Evolutionary conservation across 2,113 vertebrate species (phyloP).

Genomic region (Clarias macrocephalus): DNA sequence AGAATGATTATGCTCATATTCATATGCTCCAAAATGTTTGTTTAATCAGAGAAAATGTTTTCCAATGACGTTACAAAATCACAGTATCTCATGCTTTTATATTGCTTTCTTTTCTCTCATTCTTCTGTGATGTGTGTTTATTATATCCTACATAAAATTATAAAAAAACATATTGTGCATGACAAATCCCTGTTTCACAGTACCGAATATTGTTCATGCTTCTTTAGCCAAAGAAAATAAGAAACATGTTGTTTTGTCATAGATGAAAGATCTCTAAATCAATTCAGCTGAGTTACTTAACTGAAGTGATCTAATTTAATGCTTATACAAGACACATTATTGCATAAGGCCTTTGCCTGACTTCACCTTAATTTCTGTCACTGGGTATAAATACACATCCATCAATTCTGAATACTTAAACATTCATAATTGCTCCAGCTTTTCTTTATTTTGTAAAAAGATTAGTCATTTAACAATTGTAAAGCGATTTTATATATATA

Average conservation of each 20-base stretch:
- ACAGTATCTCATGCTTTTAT: background rate
- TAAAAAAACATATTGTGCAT: background rate
- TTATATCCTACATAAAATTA: background rate
- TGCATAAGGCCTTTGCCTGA: background rate
- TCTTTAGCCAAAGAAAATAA: background rate
- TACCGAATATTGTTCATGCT: background rate
- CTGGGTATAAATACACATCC: background rate
- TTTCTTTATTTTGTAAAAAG: background rate
- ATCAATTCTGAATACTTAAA: background rate
- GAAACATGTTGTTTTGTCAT: background rate
- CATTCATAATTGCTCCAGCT: background rate
- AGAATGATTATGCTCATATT: background rate
- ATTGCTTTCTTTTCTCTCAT: background rate
- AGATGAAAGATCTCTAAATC: background rate
- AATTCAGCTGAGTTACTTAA: background rate
- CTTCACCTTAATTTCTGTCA: background rate
- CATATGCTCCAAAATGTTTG: background rate
- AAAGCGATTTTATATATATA: too few species aligned
- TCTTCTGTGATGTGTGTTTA: background rate
- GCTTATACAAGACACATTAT: background rate
- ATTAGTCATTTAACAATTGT: background rate
- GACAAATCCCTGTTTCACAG: too few species aligned
- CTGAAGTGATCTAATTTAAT: background rate
- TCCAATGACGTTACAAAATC: background rate
- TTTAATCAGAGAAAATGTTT: background rate